Conservation (phyloP, 2,113 vertebrate species). For the Anhinga anhinga region DNA sequence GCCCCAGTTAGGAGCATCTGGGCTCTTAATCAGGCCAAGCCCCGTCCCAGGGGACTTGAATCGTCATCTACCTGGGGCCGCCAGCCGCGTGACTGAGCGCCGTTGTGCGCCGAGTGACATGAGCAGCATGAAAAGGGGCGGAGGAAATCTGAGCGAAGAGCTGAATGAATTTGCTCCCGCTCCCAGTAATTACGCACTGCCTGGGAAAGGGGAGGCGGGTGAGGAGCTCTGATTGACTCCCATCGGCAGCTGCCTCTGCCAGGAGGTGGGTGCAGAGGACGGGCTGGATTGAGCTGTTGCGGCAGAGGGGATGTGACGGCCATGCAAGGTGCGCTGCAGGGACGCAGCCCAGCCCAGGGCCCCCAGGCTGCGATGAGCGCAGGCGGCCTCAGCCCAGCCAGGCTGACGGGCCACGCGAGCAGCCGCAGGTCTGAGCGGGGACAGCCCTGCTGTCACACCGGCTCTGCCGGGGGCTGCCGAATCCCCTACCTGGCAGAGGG, state of each 20-base stretch:
- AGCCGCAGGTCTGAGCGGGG: background rate
- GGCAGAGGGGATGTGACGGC: background rate
- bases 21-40: background rate
- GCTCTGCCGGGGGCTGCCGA: background rate
- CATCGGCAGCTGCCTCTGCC: background rate
- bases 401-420: fast-evolving
- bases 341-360: background rate
- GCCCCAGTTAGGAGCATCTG: background rate
- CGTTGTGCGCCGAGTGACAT: background rate
- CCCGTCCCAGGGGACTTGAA: background rate
- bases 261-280: background rate
- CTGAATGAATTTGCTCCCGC: constrained; percentile 41
- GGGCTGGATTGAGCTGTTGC: background rate
- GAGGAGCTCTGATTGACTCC: background rate
- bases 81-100: background rate
- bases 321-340: fast-evolving
- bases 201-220: background rate
- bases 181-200: background rate
- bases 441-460: fast-evolving
- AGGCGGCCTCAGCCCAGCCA: background rate
- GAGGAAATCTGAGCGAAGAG: background rate
- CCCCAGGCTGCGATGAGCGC: background rate
- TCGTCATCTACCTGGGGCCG: constrained; percentile 31
- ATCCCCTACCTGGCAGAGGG: background rate
- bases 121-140: background rate